Conservation (phyloP, 2,113 vertebrate genomes). For the Saccopteryx leptura region DNA sequence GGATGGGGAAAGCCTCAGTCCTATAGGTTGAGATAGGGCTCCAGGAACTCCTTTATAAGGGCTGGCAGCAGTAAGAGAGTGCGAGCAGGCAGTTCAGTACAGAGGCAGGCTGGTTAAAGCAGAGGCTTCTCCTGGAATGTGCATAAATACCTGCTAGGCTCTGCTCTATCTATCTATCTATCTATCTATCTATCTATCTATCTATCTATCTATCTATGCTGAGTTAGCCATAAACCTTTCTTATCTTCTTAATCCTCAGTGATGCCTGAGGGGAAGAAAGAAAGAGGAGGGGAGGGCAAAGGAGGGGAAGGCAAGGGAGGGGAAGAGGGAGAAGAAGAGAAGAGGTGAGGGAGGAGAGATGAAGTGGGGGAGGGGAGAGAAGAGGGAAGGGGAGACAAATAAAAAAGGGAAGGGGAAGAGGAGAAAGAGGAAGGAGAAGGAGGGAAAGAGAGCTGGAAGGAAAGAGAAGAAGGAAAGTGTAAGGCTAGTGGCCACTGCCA, state of each 20-base stretch:
- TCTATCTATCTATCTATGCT: too few relatives aligned
- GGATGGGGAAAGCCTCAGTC: not conserved
- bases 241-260: not conserved
- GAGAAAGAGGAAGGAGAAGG: fast-evolving
- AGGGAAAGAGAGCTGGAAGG: too few relatives aligned
- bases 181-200: too few relatives aligned
- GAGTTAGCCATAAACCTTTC: not conserved
- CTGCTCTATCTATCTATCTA: not conserved
- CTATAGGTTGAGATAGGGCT: not conserved
- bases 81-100: not conserved
- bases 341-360: fast-evolving
- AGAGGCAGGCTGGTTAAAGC: not conserved
- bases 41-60: not conserved
- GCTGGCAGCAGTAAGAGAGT: not conserved
- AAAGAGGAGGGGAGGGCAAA: not conserved
- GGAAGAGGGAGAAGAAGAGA: fast-evolving
- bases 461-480: fast-evolving
- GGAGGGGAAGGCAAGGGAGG: not conserved
- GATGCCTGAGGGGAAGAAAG: too few relatives aligned
- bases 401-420: not conserved
- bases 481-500: too few relatives aligned
- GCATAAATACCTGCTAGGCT: not conserved
- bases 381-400: not conserved
- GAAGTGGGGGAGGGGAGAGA: not conserved
- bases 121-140: not conserved